Evolutionary conservation across 2,888 invertebrate species (phyloP).

Genomic region (Siphonodentalium dalli): DNA sequence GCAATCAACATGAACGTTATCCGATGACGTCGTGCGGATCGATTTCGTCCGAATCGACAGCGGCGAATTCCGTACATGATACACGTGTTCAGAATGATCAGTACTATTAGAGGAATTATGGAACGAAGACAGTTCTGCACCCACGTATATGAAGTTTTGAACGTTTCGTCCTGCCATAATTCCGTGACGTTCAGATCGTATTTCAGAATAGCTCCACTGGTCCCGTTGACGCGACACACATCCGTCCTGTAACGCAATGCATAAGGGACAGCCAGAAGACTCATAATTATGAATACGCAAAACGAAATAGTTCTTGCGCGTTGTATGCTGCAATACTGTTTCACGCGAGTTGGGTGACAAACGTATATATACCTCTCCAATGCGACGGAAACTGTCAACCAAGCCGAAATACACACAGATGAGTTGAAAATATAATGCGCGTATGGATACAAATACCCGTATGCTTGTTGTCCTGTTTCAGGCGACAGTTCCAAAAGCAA

Average conservation of each 20-base stretch:
- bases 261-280: conserved; percentile 53
- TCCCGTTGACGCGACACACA: conserved; percentile 30
- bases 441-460: conserved; percentile 60
- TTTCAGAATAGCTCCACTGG: conserved; percentile 27
- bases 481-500: conserved; percentile 45
- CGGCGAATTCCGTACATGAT: conserved; percentile 55
- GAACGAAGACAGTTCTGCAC: conserved; percentile 58
- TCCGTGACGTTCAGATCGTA: conserved; percentile 48
- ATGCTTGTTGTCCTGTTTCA: conserved; percentile 44
- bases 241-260: conserved; percentile 53
- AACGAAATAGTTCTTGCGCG: conserved; percentile 50
- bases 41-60: conserved; percentile 42
- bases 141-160: conserved; percentile 53
- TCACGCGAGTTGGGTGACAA: conserved; percentile 55
- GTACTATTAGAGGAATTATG: conserved; percentile 55
- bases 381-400: conserved; percentile 61
- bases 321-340: conserved; percentile 44
- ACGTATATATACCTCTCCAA: conserved; percentile 61
- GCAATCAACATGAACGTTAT: conserved; percentile 61
- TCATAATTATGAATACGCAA: conserved; percentile 52
- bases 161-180: conserved; percentile 49
- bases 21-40: conserved; percentile 48
- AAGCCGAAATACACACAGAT: conserved; percentile 56
- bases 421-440: conserved; percentile 60
- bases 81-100: conserved; percentile 55